Conservation (phyloP, 2,888 invertebrate genomes). For the Galeopsomyia nigrocyanea region DNA sequence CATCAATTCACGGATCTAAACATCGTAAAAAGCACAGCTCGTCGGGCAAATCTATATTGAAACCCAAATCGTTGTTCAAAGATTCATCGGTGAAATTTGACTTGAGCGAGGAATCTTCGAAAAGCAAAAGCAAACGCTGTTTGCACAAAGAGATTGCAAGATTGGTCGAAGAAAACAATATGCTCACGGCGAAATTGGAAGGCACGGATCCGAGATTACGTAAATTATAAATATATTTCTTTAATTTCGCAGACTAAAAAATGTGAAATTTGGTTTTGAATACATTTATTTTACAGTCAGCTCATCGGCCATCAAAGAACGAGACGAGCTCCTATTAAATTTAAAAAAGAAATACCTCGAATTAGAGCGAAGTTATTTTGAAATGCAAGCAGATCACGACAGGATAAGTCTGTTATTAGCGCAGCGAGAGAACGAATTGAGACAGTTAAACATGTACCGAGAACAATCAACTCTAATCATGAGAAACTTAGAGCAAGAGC, state of each 20-base stretch:
- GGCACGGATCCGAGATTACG: conserved; percentile 48
- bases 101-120: conserved; percentile 46
- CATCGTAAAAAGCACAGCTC: conserved; percentile 55
- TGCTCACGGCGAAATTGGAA: conserved; percentile 50
- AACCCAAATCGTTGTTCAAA: conserved; percentile 44
- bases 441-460: conserved; percentile 53
- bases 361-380: conserved; percentile 55
- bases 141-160: conserved; percentile 54
- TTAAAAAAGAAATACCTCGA: conserved; percentile 56
- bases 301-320: conserved; percentile 53
- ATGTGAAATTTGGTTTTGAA: conserved; percentile 3
- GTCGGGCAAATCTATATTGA: conserved; percentile 47
- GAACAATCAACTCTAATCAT: conserved; percentile 54
- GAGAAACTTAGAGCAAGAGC: conserved; percentile 55
- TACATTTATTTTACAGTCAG: conserved; percentile 31
- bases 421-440: conserved; percentile 55
- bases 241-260: neutral
- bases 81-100: conserved; percentile 31
- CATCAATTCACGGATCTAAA: conserved; percentile 51
- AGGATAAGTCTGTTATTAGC: conserved; percentile 52
- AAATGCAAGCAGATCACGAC: conserved; percentile 50
- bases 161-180: conserved; percentile 53
- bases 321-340: conserved; percentile 53
- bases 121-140: conserved; percentile 51
- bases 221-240: conserved; percentile 32